These are phyloP conservation scores for Nebria ingens DNA, from an alignment of 1,140 invertebrate species.

Conservation along the genomic window DNA sequence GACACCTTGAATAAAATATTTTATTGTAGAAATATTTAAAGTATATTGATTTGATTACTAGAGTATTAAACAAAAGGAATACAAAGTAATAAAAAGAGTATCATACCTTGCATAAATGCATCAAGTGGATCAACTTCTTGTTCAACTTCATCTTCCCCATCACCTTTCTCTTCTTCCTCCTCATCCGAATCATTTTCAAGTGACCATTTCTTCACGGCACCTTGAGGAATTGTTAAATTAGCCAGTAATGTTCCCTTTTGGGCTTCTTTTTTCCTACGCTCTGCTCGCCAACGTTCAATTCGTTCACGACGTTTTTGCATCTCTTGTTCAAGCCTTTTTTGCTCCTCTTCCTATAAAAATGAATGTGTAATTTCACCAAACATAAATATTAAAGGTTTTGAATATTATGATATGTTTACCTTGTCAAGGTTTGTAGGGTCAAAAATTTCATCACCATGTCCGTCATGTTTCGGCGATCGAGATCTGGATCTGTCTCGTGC, in stretches of 20 bases:
- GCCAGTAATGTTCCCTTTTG: slow-evolving; percentile 45
- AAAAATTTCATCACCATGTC: slow-evolving; percentile 46
- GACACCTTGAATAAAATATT: slow-evolving; percentile 43
- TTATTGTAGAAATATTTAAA: too few relatives aligned
- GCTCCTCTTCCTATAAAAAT: slow-evolving; percentile 64
- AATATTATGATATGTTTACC: slow-evolving; percentile 33
- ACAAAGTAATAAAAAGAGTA: too few relatives aligned
- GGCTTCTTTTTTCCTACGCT: slow-evolving; percentile 73
- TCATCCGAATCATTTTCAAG: slow-evolving; percentile 82
- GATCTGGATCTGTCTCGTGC: slow-evolving; percentile 30
- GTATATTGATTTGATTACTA: too few relatives aligned
- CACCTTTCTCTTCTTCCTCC: slow-evolving; percentile 44
- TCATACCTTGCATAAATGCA: slow-evolving; percentile 79
- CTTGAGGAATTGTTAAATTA: slow-evolving; percentile 37
- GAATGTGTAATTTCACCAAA: slow-evolving; percentile 5
- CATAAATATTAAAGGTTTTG: slow-evolving; percentile 9
- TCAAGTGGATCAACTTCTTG: slow-evolving; percentile 79
- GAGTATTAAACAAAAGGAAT: not conserved
- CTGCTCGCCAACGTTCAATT: slow-evolving; percentile 85
- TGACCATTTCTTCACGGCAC: slow-evolving; percentile 77
- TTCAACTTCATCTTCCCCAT: slow-evolving; percentile 36
- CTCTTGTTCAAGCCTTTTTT: slow-evolving; percentile 82
- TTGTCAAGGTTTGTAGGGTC: slow-evolving; percentile 65
- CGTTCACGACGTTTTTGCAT: slow-evolving; percentile 93
- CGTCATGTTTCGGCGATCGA: slow-evolving; percentile 39